Conservation (phyloP, 2,113 vertebrate species). For the Anseranas semipalmata region DNA sequence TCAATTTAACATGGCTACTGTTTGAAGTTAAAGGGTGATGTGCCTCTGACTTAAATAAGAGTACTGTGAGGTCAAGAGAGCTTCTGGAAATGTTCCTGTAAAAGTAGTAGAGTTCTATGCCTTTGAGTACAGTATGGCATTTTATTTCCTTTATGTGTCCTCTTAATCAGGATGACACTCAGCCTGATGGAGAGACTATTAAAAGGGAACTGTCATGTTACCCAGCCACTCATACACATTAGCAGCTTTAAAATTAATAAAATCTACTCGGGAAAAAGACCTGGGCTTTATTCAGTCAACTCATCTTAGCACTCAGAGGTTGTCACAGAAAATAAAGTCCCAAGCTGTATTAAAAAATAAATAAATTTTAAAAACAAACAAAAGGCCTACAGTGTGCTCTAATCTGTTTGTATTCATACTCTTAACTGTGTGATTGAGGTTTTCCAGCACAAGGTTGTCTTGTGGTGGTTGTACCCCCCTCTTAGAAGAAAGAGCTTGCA, state of each 20-base stretch:
- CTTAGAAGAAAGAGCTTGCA: not conserved
- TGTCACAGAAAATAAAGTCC: not conserved
- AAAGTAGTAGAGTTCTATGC: not conserved
- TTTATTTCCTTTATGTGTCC: conserved; percentile 6
- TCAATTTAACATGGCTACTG: not conserved
- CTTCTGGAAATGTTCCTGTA: not conserved
- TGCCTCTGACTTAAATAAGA: not conserved
- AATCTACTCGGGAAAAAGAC: not conserved
- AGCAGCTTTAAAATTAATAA: not conserved
- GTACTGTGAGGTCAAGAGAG: not conserved
- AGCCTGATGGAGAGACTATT: not conserved
- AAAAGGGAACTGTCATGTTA: conserved; percentile 2
- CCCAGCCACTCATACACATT: not conserved
- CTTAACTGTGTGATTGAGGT: not conserved
- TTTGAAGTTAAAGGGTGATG: not conserved
- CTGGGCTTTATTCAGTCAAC: not conserved
- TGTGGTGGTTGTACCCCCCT: not conserved
- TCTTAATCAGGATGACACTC: not conserved
- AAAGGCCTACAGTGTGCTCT: not conserved
- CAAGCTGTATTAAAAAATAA: not conserved
- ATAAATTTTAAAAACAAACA: not conserved
- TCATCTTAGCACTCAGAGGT: not conserved
- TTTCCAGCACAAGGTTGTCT: not conserved
- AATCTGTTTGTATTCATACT: not conserved
- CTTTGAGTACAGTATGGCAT: not conserved